Evolutionary conservation across 2,888 invertebrate genomes (phyloP), one percentile per base, ranked within the genome.

Genomic region (Sthenelais limicola): DNA sequence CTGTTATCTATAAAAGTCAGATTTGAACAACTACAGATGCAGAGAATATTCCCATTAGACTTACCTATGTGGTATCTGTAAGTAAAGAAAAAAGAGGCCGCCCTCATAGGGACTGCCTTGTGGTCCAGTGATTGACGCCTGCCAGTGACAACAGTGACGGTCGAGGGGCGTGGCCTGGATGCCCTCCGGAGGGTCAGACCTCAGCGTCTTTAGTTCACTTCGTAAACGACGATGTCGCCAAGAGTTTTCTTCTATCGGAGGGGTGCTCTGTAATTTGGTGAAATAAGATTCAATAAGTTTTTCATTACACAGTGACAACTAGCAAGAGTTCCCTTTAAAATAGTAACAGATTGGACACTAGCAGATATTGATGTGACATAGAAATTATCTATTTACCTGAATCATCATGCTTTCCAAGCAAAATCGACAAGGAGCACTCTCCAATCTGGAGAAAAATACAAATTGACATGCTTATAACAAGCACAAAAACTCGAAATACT

Each of bases 71-170:
- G 96, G 95, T 80, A 96, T 94, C 89, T 95, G 94, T 74, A 97
- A 91, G 86, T 95, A 95, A 5, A 97, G 90, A 85, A 93, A 95
- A 89, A 97, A 97, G 73, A 94, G 90, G 7, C 97, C 97, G 21
- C 97, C 97, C 87, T 97, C 96, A 84, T 97, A 97, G 0, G 97
- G 96, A 85, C 95, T 96, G 38, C 95, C 95, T 35, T 92, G 92
- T 9, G 97, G 97, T 0, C 97, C 97, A 30, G 93, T 92, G 82
- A 97, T 94, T 71, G 94, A 93, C 0, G 97, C 97, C 88, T 96
- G 95, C 97, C 97, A 97, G 88, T 96, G 95, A 83, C 93, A 94
- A 82, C 92, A 93, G 88, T 92, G 91, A 75, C 91, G 89, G 88
- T 95, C 95, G 62, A 95, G 88, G 0, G 95, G 94, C 18, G 91